Base-by-base conservation (phyloP, 2,888 invertebrate species). In the Miltochrista miniata region DNA sequence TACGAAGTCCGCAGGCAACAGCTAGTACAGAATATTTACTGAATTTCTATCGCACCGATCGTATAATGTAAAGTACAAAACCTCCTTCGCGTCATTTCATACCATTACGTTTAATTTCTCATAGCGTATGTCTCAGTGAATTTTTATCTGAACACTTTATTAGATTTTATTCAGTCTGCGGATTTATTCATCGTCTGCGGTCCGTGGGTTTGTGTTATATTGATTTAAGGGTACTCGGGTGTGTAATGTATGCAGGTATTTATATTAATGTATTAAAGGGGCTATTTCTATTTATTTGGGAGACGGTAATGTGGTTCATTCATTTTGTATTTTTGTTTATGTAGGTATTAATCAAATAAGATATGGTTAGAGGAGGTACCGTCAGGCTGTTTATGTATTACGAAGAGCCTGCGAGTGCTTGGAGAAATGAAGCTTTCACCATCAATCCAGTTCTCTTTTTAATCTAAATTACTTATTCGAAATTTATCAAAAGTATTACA, bases 111-210 rank as follows among this genome's bases (percentile, higher is more conserved):
- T 72, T 85, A 86, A 87, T 85, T 83, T 70, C 72, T 74, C 68
- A 63, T 74, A 64, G 74, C 77, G 81, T 78, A 74, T 83, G 85
- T 85, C 83, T 83, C 80, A 61, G 61, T 72, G 79, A 76, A 77
- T 85, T 85, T 84, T 83, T 85, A 81, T 72, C 65, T 64, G 60
- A 70, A 72, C 68, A 68, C 64, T 64, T 88, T 88, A 88, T 89
- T 89, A 84, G 78, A 88, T 89, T 87, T 72, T 52, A 62, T 76
- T 63, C 86, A 78, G 86, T 85, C 86, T 85, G 76, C 59, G 73
- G 75, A 70, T 72, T 72, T 74, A 55, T 55, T 55, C 52, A 66
- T 63, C 69, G 68, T 68, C 64, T 68, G 69, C 64, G 59, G 61
- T 67, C 71, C 67, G 59, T 57, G 56, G 43, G 48, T 46, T 49